phyloP scores from a whole-genome alignment of 2,797 vertebrate genomes.

The Pogonophryne albipinna region DNA sequence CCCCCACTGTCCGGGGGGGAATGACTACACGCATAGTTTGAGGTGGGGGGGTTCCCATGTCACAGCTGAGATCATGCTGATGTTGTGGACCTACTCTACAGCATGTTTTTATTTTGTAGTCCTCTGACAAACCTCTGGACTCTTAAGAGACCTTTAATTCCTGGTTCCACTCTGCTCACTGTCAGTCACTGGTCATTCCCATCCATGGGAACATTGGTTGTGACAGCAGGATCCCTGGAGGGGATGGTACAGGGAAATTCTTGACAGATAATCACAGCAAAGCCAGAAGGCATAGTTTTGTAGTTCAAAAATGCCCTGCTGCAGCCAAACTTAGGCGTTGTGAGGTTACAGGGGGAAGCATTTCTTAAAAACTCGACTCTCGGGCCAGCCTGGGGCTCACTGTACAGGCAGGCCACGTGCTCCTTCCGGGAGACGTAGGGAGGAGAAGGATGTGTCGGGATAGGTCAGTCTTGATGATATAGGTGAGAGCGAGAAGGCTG shows the following conservation, averaged over 20 bases:
- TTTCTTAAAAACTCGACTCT: conserved; percentile 16
- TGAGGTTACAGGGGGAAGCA: conserved; percentile 1
- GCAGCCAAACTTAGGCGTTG: conserved; percentile 35
- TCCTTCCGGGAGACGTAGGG: conserved; percentile 27
- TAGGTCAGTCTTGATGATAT: conserved; percentile 57
- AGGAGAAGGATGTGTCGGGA: conserved; percentile 62
- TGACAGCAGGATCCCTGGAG: conserved; percentile 62
- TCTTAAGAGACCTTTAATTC: conserved; percentile 75
- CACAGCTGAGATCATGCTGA: conserved; percentile 58
- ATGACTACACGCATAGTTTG: conserved; percentile 61
- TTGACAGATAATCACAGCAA: conserved; percentile 43
- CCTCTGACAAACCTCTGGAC: conserved; percentile 67
- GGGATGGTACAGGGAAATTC: conserved; percentile 44
- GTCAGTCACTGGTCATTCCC: conserved; percentile 76
- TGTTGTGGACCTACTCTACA: conserved; percentile 69
- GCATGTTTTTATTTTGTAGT: conserved; percentile 68
- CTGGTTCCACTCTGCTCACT: conserved; percentile 70
- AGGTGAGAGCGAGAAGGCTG: conserved; percentile 73
- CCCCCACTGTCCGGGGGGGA: conserved; percentile 49
- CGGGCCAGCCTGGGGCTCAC: conserved; percentile 9
- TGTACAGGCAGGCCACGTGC: background rate
- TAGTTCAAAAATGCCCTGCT: conserved; percentile 19
- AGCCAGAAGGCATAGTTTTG: conserved; percentile 45
- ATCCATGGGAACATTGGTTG: conserved; percentile 80
- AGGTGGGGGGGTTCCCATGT: conserved; percentile 72